Evolutionary conservation across 1,140 invertebrate species (phyloP).

Genomic region (Riptortus pedestris): DNA sequence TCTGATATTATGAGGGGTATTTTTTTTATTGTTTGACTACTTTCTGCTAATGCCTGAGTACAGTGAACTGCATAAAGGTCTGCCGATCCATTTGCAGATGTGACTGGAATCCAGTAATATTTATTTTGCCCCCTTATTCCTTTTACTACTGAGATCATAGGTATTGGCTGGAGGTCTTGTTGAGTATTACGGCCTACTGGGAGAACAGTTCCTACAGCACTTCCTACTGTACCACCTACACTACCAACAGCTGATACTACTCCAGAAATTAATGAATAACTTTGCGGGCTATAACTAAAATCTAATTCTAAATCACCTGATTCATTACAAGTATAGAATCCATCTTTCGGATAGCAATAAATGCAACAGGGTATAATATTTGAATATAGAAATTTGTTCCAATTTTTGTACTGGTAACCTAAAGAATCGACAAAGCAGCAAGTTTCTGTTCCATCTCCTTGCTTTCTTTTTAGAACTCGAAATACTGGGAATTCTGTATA

Average conservation of each 20-base stretch:
- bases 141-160: neutral
- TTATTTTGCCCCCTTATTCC: neutral
- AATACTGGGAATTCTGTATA: neutral
- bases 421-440: neutral
- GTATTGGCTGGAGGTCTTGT: neutral
- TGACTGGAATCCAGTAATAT: neutral
- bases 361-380: neutral
- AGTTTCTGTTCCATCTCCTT: neutral
- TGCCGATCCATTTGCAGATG: neutral
- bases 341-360: neutral
- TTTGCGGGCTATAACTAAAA: neutral
- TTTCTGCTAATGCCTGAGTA: neutral
- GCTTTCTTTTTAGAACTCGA: neutral
- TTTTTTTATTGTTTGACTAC: neutral
- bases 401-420: neutral
- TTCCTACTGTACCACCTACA: too few species aligned
- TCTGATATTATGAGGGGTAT: neutral
- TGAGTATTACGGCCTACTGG: neutral
- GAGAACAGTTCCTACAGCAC: neutral
- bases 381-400: neutral
- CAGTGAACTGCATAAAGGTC: neutral
- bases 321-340: neutral
- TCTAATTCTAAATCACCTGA: neutral
- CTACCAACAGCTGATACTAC: neutral
- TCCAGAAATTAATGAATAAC: neutral